phyloP scores from a whole-genome alignment of 1,140 invertebrate genomes.

The Onthophagus taurus region DNA sequence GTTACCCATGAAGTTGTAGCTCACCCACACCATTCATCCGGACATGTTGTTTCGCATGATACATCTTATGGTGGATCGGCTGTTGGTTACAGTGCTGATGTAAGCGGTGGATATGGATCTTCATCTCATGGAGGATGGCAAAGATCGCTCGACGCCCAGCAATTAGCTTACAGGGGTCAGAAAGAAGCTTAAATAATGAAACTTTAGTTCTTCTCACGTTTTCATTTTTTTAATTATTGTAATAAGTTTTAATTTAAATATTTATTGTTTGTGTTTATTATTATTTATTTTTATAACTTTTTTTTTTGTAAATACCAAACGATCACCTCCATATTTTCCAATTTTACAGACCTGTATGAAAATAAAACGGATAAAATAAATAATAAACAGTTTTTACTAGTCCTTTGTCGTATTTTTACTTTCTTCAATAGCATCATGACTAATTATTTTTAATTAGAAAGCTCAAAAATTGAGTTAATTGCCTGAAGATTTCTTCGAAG shows the following conservation, averaged over 20 bases:
- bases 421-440: too few relatives aligned
- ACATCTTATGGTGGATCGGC: slow-evolving; percentile 45
- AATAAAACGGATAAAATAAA: too few relatives aligned
- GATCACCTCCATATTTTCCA: too few relatives aligned
- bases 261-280: slow-evolving; percentile 2
- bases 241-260: too few relatives aligned
- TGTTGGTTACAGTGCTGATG: slow-evolving; percentile 43
- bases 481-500: too few relatives aligned
- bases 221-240: slow-evolving; percentile 1
- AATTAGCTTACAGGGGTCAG: slow-evolving; percentile 64
- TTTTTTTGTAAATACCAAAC: slow-evolving; percentile 5
- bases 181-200: slow-evolving; percentile 11
- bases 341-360: too few relatives aligned
- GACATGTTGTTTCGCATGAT: slow-evolving; percentile 55
- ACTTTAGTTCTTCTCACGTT: too few relatives aligned
- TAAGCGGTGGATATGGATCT: slow-evolving; percentile 44
- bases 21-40: slow-evolving; percentile 65
- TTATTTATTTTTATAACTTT: slow-evolving; percentile 8
- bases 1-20: slow-evolving; percentile 76
- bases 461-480: too few relatives aligned
- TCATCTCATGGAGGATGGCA: slow-evolving; percentile 59
- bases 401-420: too few relatives aligned
- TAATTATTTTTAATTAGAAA: too few relatives aligned
- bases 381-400: too few relatives aligned
- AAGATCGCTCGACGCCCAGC: slow-evolving; percentile 57